Base-by-base conservation (phyloP, 2,888 invertebrate species). In the Eilema caniola region DNA sequence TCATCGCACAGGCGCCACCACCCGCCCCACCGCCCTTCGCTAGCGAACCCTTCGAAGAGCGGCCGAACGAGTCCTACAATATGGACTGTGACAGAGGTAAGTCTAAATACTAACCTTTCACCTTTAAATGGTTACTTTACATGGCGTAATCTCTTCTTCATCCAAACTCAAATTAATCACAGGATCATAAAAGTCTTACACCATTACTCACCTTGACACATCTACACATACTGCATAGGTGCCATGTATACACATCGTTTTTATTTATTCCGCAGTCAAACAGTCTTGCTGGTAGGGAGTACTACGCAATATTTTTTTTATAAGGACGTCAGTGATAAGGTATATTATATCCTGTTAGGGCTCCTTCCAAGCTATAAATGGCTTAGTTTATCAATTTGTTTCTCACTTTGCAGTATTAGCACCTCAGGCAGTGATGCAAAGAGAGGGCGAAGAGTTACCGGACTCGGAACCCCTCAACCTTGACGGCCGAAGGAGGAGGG, bases 81-180 rank as follows among this genome's bases (percentile, higher is more conserved):
- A 92, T 94, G 92, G 94, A 95, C 2, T 94, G 93, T 63, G 94
- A 94, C 33, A 89, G 92, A 91, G 90, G 94, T 92, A 78, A 41
- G 41, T 41, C 41, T 41, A 41, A 41, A 53, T n/a, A 53, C 2
- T 10, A 53, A n/a, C 41, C 16, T 16, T 16, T 16, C 41, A 41
- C 16, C 41, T 41, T 16, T 16, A 41, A 41, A 16, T 41, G 41
- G 14, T 14, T 16, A 41, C 3, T 41, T 41, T 8, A 41, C 41
- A 41, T 41, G 16, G 41, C 41, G 16, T 41, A 14, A 41, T 41
- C 1, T 41, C 41, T 41, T 3, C 33, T 41, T 16, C 41, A 41
- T 41, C 16, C 41, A 16, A 41, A 37, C 37, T 20, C n/a, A 53
- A 4, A 53, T 53, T 53, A 53, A 20, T 53, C n/a, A n/a, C 53